Evolutionary conservation across 1,140 invertebrate species (phyloP).

Genomic region (Phthorimaea operculella): DNA sequence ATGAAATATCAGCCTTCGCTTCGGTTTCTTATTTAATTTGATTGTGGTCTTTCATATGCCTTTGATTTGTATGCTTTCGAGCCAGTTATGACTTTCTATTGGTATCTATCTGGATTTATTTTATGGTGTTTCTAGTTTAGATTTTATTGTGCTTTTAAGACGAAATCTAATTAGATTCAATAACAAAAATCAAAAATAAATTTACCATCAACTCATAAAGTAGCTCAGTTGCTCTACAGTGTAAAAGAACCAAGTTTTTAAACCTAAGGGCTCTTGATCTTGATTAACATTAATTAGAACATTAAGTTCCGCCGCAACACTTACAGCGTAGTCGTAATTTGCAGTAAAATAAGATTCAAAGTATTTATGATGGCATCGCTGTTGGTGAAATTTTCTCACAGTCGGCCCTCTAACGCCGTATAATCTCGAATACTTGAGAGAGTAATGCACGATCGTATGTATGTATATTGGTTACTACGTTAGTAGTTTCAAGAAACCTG

Average conservation of each 20-base stretch:
- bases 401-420: constrained; percentile 30
- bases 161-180: too few species aligned
- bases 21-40: constrained; percentile 6
- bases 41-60: background rate
- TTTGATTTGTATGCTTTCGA: constrained; percentile 2
- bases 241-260: too few species aligned
- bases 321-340: constrained; percentile 1
- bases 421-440: constrained; percentile 39
- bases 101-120: background rate
- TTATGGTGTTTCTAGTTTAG: too few species aligned
- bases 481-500: constrained; percentile 56
- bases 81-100: background rate
- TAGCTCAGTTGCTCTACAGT: too few species aligned
- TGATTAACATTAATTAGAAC: background rate
- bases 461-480: constrained; percentile 60
- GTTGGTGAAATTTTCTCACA: constrained; percentile 59
- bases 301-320: background rate
- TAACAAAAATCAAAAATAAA: too few species aligned
- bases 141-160: too few species aligned
- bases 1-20: constrained; percentile 3
- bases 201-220: too few species aligned
- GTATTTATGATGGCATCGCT: constrained; percentile 42
- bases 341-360: constrained; percentile 9
- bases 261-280: too few species aligned
- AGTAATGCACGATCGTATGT: constrained; percentile 48